Percentiles rank a stretch among this genome's conserved stretches.
These are phyloP conservation scores for Sorex araneus DNA, from an alignment of 2,113 vertebrate genomes.

Conservation along the genomic window DNA sequence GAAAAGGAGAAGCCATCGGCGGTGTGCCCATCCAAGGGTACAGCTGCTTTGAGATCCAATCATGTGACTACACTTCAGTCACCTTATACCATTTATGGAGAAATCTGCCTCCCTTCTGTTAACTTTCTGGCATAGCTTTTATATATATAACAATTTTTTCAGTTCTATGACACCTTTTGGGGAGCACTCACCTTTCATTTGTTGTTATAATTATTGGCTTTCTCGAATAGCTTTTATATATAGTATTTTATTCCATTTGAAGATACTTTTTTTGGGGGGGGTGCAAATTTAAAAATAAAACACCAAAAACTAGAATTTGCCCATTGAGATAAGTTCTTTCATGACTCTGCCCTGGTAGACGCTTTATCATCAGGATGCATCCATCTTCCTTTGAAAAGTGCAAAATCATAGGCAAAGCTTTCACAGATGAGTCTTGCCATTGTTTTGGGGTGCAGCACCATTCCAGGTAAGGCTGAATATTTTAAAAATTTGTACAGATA, in stretches of 20 bases:
- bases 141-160: not conserved
- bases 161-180: not conserved
- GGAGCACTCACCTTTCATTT: not conserved
- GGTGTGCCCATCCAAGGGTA: not conserved
- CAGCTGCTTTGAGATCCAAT: not conserved
- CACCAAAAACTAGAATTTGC: constrained; percentile 25
- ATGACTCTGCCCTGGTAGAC: constrained; percentile 4
- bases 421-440: constrained; percentile 15
- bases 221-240: not conserved
- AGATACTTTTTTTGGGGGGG: not conserved
- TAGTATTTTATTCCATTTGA: not conserved
- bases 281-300: too few species aligned
- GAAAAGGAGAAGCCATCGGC: not conserved
- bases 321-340: constrained; percentile 53
- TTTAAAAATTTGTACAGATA: not conserved
- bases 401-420: not conserved
- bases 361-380: constrained; percentile 78
- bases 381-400: constrained; percentile 71
- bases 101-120: not conserved
- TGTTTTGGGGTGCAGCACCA: constrained; percentile 12
- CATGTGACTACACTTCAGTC: not conserved
- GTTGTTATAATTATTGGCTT: not conserved
- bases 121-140: not conserved
- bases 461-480: constrained; percentile 74
- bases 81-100: not conserved